phyloP scores from a whole-genome alignment of 2,888 invertebrate species.

The Heliconius charithonia region DNA sequence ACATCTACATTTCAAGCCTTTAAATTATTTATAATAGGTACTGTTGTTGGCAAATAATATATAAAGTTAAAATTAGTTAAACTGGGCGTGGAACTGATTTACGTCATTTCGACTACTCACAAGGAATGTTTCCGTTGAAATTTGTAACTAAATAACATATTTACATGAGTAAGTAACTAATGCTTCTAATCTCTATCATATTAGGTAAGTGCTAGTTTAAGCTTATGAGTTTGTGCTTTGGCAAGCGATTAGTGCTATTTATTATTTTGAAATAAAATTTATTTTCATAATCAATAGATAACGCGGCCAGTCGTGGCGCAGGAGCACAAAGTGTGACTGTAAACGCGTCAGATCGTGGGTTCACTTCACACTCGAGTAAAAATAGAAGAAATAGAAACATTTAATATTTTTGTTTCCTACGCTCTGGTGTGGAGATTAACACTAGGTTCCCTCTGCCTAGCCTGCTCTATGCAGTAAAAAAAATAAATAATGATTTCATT shows the following conservation, averaged over 20 bases:
- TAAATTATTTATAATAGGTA: neutral
- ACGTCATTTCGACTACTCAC: slow-evolving; percentile 44
- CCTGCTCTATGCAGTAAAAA: neutral
- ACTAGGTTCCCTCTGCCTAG: no score
- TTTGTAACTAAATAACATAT: slow-evolving; percentile 41
- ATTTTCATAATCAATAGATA: slow-evolving; percentile 53
- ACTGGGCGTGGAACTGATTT: slow-evolving; percentile 36
- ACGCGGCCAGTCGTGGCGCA: no score
- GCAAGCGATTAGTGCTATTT: slow-evolving; percentile 79
- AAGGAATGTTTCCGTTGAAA: slow-evolving; percentile 43
- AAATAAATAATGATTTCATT: neutral
- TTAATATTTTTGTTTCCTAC: no score
- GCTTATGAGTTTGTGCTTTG: slow-evolving; percentile 70
- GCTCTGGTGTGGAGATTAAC: no score
- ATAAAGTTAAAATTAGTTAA: slow-evolving; percentile 18
- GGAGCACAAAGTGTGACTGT: no score
- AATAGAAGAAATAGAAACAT: no score
- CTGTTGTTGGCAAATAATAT: slow-evolving; percentile 12
- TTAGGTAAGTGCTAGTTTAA: slow-evolving; percentile 62
- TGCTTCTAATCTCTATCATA: slow-evolving; percentile 51
- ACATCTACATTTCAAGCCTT: slow-evolving; percentile 20
- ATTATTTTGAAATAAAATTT: slow-evolving; percentile 59
- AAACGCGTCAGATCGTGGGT: no score
- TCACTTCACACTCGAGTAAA: no score
- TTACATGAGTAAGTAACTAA: slow-evolving; percentile 41